Base-by-base conservation (phyloP, 2,888 invertebrate species). In the Polydrusus cervinus region DNA sequence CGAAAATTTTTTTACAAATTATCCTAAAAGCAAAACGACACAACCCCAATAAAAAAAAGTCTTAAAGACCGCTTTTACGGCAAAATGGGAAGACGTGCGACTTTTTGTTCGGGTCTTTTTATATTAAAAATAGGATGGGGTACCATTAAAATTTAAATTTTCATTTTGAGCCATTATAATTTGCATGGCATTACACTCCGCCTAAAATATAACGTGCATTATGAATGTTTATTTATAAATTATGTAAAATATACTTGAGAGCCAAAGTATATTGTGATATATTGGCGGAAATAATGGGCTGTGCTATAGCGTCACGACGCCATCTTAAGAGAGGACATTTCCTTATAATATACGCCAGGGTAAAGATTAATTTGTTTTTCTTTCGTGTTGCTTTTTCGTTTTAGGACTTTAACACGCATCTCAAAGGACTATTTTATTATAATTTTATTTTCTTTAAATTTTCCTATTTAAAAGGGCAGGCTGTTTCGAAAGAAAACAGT, bases 161-260 rank as follows among this genome's bases (percentile, higher is more conserved):
- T 83, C 83, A 82, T 84, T 83, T 83, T 81, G 82, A 81, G 81
- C 82, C 83, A 82, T 83, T 82, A 83, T 83, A 85, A 85, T 85
- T 85, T 85, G 85, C 85, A 85, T 85, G 82, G 80, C 84, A 84
- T 85, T 85, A 84, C 82, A 81, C 72, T 68, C 69, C 82, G 81
- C 82, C 84, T 84, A 82, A 83, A 84, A 84, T 85, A 85, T 84
- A 85, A 85, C 84, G 84, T 85, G 84, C 86, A 86, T 87, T 87
- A 87, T 86, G 87, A 87, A 87, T 86, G 86, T 86, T 87, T 87
- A 87, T 87, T 87, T 86, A 87, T 86, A 86, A 87, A 87, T 87
- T 87, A 87, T 87, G 87, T 85, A 86, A 86, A 87, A 84, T 82
- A 83, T 82, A 83, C 83, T 83, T 83, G 73, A 73, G 68, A 83